Conservation (phyloP, 2,797 vertebrate species). For the Oreortyx pictus region DNA sequence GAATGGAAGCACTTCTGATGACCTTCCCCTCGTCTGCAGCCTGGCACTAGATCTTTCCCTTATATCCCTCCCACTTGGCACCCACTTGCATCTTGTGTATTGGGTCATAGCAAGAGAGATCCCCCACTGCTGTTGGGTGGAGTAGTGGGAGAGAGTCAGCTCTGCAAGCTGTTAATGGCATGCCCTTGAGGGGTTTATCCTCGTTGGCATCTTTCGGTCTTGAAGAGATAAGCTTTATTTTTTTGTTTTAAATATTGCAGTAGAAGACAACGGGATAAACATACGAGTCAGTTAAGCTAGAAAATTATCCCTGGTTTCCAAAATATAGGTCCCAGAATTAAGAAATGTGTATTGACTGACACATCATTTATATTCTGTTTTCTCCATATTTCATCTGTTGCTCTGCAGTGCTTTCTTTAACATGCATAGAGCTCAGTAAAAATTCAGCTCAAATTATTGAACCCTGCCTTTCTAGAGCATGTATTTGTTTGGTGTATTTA, state of each 20-base stretch:
- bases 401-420: not conserved
- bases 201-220: not conserved
- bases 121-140: not conserved
- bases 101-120: rapidly evolving
- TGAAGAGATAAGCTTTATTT: not conserved
- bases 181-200: rapidly evolving
- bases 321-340: not conserved
- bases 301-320: not conserved
- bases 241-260: not conserved
- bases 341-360: not conserved
- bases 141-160: not conserved
- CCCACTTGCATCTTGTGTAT: not conserved
- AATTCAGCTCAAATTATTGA: not conserved
- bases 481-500: not conserved
- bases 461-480: not conserved
- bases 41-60: not conserved
- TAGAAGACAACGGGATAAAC: not conserved
- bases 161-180: rapidly evolving
- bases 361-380: not conserved
- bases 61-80: not conserved
- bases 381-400: not conserved
- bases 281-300: not conserved
- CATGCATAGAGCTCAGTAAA: not conserved
- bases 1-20: not conserved
- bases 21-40: not conserved